A percentile compares a stretch with the other conserved stretches of the same genome.
Conservation (phyloP, 2,797 vertebrate genomes). For the Alcedo quadribrachys region DNA sequence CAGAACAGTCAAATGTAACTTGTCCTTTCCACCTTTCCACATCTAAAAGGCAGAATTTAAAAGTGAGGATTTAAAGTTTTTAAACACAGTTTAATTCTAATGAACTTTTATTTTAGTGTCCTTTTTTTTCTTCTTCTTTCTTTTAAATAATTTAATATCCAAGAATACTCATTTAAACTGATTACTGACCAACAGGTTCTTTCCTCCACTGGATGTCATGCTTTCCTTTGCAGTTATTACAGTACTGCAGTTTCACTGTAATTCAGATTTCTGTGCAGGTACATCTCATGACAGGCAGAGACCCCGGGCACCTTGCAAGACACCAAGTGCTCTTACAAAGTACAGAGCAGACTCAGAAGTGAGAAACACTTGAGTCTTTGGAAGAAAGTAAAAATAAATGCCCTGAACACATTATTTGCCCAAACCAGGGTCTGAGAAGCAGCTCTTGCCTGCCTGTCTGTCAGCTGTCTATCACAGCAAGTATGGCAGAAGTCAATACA, state of each 20-base stretch:
- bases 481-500: neutral
- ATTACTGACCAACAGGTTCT: neutral
- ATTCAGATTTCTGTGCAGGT: neutral
- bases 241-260: neutral
- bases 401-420: neutral
- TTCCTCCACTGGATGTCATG: neutral
- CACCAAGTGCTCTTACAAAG: neutral
- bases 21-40: neutral
- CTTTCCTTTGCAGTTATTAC: neutral
- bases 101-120: neutral
- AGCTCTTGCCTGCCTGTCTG: neutral
- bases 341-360: neutral
- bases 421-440: neutral
- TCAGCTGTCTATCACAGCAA: neutral
- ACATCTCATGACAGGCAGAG: neutral
- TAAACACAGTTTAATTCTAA: neutral
- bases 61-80: neutral
- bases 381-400: neutral
- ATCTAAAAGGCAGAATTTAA: neutral
- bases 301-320: neutral
- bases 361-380: neutral
- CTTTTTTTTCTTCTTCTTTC: neutral
- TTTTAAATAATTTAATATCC: neutral
- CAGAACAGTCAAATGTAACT: neutral
- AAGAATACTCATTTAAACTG: neutral